Conservation (phyloP, 2,888 invertebrate species). For the Sialis fuliginosa region DNA sequence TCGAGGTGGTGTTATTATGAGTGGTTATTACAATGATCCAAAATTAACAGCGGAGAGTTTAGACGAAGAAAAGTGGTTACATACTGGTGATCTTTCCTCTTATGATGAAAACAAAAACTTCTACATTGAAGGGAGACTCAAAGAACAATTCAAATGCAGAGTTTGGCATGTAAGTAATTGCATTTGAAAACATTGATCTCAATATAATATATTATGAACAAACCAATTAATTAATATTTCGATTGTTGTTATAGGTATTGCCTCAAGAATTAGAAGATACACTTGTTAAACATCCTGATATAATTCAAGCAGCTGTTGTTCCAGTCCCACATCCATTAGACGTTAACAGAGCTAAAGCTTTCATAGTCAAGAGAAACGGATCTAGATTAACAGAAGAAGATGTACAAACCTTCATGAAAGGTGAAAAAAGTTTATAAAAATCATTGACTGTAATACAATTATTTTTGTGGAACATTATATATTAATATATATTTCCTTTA, state of each 20-base stretch:
- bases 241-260: neutral
- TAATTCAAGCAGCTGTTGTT: conserved; percentile 16
- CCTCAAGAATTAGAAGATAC: neutral
- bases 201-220: neutral
- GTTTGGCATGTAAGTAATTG: conserved; percentile 25
- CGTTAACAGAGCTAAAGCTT: conserved; percentile 7
- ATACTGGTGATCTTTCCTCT: conserved; percentile 32
- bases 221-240: neutral
- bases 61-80: conserved; percentile 28
- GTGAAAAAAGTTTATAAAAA: neutral
- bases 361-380: neutral
- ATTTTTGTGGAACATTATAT: too few relatives aligned
- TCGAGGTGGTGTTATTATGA: conserved; percentile 2
- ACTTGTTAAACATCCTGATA: conserved; percentile 5
- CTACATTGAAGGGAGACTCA: conserved; percentile 30
- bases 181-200: neutral
- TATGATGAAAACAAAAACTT: conserved; percentile 30
- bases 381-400: neutral
- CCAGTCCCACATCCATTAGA: conserved; percentile 19
- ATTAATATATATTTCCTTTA: too few relatives aligned
- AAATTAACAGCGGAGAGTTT: conserved; percentile 26
- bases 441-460: too few relatives aligned
- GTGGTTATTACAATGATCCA: conserved; percentile 28
- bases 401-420: neutral
- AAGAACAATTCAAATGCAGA: conserved; percentile 31